Evolutionary conservation across 1,140 invertebrate genomes (phyloP).

Genomic region (Drosophila saltans): DNA sequence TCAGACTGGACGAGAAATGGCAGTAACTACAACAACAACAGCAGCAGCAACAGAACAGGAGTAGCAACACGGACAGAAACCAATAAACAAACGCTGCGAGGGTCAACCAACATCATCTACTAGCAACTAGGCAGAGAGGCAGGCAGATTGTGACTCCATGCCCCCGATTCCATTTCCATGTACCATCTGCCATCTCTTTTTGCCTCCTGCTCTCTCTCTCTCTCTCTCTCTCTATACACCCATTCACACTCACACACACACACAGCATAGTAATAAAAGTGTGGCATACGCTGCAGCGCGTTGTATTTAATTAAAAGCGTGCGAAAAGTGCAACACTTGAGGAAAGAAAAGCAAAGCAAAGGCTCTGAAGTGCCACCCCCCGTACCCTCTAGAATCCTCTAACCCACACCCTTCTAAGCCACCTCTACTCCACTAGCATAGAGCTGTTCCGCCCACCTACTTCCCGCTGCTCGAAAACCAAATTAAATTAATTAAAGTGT

Average conservation of each 20-base stretch:
- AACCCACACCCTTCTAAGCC: background rate
- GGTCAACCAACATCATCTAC: conserved; percentile 10
- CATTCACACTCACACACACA: conserved; percentile 7
- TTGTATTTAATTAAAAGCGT: conserved; percentile 75
- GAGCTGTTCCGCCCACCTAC: conserved; percentile 2
- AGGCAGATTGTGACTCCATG: background rate
- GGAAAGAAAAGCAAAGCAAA: conserved; percentile 19
- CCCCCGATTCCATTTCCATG: background rate
- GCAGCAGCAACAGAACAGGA: background rate
- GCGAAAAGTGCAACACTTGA: conserved; percentile 72
- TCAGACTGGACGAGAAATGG: conserved; percentile 10
- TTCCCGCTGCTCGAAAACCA: conserved; percentile 42
- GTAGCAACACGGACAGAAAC: background rate
- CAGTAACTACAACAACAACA: background rate
- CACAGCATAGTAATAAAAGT: conserved; percentile 36
- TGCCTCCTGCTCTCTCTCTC: background rate
- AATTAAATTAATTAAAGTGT: conserved; percentile 79
- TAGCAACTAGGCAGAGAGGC: conserved; percentile 1
- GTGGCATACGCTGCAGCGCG: conserved; percentile 47
- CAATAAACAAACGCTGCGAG: conserved; percentile 41
- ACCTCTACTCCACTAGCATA: too few species aligned
- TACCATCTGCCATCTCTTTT: background rate
- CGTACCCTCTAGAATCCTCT: background rate
- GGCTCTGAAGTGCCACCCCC: conserved; percentile 10
- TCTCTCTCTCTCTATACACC: background rate